Conservation (phyloP, 1,140 invertebrate species). For the Palaemon carinicauda region DNA sequence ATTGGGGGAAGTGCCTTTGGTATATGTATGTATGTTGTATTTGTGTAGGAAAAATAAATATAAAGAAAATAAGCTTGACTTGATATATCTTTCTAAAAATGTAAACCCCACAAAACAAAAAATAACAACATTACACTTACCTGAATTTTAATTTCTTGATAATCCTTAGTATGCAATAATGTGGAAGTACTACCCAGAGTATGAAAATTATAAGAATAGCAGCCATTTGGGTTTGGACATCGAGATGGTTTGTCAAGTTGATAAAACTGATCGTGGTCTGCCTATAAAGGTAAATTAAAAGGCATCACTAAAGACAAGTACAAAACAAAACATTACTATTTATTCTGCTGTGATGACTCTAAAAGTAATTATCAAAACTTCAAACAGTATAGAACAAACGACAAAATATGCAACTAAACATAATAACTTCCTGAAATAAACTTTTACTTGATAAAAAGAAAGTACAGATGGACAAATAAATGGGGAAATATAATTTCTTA, state of each 20-base stretch:
- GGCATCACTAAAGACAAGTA: constrained; percentile 12
- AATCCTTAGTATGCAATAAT: constrained; percentile 80
- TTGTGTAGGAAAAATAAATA: background rate
- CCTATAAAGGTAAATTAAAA: constrained; percentile 62
- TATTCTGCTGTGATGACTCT: too few species aligned
- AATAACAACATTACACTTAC: constrained; percentile 62
- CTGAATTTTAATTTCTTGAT: constrained; percentile 90
- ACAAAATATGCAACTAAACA: too few species aligned
- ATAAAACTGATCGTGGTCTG: constrained; percentile 75
- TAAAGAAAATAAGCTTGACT: background rate
- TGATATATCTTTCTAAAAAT: background rate
- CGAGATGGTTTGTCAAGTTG: constrained; percentile 70
- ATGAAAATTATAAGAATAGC: constrained; percentile 65
- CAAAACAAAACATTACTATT: background rate
- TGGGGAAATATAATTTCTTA: background rate
- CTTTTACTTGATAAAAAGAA: background rate
- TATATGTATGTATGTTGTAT: too few species aligned
- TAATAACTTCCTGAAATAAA: too few species aligned
- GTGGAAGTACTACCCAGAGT: constrained; percentile 67
- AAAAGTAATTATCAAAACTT: too few species aligned
- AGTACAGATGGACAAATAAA: background rate
- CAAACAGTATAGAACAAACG: too few species aligned
- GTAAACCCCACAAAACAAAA: background rate
- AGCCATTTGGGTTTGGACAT: constrained; percentile 71
- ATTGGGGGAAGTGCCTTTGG: too few species aligned